Conservation (phyloP, 2,113 vertebrate genomes). For the Sorex fumeus region DNA sequence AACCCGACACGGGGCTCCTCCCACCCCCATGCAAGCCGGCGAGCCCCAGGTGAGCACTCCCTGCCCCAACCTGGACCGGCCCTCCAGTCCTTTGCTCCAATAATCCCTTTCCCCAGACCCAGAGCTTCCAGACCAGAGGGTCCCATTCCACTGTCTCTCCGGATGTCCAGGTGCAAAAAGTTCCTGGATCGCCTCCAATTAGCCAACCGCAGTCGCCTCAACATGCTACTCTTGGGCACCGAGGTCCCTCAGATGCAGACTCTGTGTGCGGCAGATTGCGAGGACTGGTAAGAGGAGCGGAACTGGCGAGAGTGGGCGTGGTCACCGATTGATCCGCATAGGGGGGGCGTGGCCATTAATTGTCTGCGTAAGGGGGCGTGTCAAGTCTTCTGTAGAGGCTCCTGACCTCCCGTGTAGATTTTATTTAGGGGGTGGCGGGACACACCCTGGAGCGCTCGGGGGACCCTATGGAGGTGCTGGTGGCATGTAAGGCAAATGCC, state of each 20-base stretch:
- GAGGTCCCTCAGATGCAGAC: constrained; percentile 80
- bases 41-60: constrained; percentile 88
- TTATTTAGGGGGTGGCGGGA: no score
- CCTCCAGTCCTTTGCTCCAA: background rate
- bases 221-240: constrained; percentile 82
- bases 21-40: constrained; percentile 88
- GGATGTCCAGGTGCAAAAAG: constrained; percentile 78
- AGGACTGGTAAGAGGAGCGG: constrained; percentile 88
- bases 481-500: no score
- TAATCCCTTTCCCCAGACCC: background rate
- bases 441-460: no score
- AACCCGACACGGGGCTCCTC: background rate
- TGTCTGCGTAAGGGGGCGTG: no score
- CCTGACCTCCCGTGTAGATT: no score
- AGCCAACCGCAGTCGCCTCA: constrained; percentile 90
- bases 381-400: no score
- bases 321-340: background rate
- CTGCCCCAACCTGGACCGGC: background rate
- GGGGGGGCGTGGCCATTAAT: no score
- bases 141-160: constrained; percentile 36
- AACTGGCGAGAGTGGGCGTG: background rate
- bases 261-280: constrained; percentile 92
- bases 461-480: no score
- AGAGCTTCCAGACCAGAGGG: no score
- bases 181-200: constrained; percentile 87